These are phyloP conservation scores for Drosophila greeni DNA, from an alignment of 2,888 invertebrate species.

Conservation along the genomic window DNA sequence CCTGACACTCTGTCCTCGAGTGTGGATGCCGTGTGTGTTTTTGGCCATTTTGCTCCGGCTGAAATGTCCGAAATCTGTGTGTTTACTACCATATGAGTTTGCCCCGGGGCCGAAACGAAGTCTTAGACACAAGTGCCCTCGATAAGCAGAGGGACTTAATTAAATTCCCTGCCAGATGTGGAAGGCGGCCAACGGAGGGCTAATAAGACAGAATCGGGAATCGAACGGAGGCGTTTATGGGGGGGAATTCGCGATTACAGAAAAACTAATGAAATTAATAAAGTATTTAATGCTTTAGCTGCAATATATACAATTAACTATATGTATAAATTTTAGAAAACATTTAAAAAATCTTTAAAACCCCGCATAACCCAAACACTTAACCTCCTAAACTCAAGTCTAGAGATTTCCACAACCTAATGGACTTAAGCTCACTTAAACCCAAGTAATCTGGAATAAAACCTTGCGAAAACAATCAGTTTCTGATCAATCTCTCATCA, in stretches of 20 bases:
- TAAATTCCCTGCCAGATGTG: constrained; percentile 45
- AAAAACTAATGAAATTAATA: no score
- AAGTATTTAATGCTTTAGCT: no score
- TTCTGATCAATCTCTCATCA: constrained; percentile 14
- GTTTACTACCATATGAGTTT: constrained; percentile 35
- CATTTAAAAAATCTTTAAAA: background rate
- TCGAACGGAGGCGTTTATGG: background rate
- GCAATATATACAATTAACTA: no score
- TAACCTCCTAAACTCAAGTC: background rate
- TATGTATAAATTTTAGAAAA: background rate
- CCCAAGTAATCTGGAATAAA: constrained; percentile 4
- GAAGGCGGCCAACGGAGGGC: constrained; percentile 17
- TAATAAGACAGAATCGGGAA: constrained; percentile 2
- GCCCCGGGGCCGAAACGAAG: constrained; percentile 1
- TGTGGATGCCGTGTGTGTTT: constrained; percentile 7
- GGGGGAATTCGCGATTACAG: background rate
- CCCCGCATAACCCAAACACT: no score
- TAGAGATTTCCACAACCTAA: background rate
- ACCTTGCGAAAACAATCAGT: background rate
- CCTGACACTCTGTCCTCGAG: background rate
- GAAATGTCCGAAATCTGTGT: constrained; percentile 37
- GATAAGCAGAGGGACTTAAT: constrained; percentile 51
- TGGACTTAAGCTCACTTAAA: background rate
- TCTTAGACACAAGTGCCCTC: constrained; percentile 29
- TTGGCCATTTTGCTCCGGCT: constrained; percentile 20